Base-by-base conservation (phyloP, 2,113 vertebrate genomes). In the Alethe diademata region DNA sequence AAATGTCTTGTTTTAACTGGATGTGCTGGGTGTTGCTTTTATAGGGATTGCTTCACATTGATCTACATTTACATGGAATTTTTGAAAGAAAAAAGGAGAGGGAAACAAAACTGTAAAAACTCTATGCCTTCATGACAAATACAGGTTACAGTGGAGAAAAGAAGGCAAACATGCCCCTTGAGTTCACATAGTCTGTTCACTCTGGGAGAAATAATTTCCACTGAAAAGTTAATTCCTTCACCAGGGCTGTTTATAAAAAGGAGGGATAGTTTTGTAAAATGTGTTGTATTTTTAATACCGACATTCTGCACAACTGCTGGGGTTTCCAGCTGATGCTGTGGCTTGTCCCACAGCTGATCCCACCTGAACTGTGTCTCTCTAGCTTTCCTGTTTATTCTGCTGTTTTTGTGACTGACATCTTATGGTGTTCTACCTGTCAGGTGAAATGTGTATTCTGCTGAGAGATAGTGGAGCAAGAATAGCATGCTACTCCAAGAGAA, bases 401-500 rank as follows among this genome's bases (percentile, higher is more conserved):
- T 78, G 80, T 40, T 90, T 93, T 95, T 91, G 45, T 76, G 74
- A 79, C 70, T 93, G 80, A 50, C 40, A 42, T 64, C 83, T 94
- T 81, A 66, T 67, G 70, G 29, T 86, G 33, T 72, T 89, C 56
- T 66, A 40, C 38, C 54, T 90, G 62, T 75, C 47, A 20, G 40
- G 25, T 65, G 79, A 80, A 85, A 60, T 19, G 20, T 53, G 47
- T 51, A 8, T 79, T 90, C 78, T 72, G 36, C 89, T 79, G 80
- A 62, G n/a, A 54, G 53, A 26, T 6, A 38, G n/a, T 15, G 31
- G 38, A 64, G 25, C 1, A 6, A 15, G 56, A 80, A 24, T 65
- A 48, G 20, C 35, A 71, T 33, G 8, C 19, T 54, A 33, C 33
- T 60, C 60, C 51, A 38, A 35, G 25, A 50, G 80, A 38, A 38